These are phyloP conservation scores for Eutolmus rufibarbis DNA, from an alignment of 2,888 invertebrate species.

Conservation along the genomic window DNA sequence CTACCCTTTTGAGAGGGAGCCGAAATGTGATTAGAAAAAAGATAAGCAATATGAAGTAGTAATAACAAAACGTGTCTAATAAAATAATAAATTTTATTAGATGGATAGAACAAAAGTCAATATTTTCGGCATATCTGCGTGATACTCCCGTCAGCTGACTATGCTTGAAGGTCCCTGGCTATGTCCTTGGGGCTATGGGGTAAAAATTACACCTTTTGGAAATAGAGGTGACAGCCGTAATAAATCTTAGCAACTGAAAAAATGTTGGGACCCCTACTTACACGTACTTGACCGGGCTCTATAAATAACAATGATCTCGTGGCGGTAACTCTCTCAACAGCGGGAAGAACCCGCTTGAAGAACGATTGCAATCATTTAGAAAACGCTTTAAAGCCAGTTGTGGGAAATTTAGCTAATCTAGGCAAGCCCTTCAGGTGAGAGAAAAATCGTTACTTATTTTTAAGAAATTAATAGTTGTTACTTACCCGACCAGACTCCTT, in stretches of 20 bases:
- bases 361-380: conserved; percentile 74
- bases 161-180: background rate
- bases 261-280: background rate
- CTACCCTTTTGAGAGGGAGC: too few species aligned
- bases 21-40: too few species aligned
- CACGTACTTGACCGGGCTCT: background rate
- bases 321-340: conserved; percentile 70
- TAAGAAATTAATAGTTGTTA: background rate
- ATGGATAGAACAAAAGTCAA: too few species aligned
- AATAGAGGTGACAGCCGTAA: conserved; percentile 23
- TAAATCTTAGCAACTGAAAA: background rate
- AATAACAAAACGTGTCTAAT: too few species aligned
- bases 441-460: background rate
- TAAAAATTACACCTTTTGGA: conserved; percentile 11
- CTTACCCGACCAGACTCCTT: conserved; percentile 64
- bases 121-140: too few species aligned
- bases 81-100: too few species aligned
- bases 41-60: too few species aligned
- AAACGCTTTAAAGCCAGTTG: conserved; percentile 67
- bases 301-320: conserved; percentile 34
- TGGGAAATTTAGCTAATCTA: conserved; percentile 68
- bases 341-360: conserved; percentile 81
- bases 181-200: background rate
- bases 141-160: background rate
- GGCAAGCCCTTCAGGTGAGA: conserved; percentile 72